Evolutionary conservation across 2,888 invertebrate species (phyloP).

Genomic region (Sturmia bella): DNA sequence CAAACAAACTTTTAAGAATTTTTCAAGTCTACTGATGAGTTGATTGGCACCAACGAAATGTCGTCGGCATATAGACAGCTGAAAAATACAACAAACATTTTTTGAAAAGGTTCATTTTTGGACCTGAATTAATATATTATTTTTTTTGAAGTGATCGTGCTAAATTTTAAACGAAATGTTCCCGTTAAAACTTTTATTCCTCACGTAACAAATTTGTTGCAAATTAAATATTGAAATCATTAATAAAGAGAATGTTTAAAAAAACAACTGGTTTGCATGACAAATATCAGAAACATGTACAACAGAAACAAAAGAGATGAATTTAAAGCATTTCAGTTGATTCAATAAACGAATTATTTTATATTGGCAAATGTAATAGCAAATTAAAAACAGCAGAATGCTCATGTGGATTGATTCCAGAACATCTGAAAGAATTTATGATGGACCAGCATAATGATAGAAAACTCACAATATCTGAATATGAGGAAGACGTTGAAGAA

Average conservation of each 20-base stretch:
- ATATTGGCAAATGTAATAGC: neutral
- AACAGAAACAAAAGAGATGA: conserved; percentile 25
- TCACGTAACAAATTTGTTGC: conserved; percentile 17
- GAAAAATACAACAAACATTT: too few relatives aligned
- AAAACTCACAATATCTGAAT: conserved; percentile 11
- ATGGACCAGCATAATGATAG: conserved; percentile 1
- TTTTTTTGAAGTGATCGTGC: too few relatives aligned
- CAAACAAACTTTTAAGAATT: too few relatives aligned
- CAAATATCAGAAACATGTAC: conserved; percentile 11
- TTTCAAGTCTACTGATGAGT: too few relatives aligned
- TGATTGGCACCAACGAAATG: too few relatives aligned
- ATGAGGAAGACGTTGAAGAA: conserved; percentile 14
- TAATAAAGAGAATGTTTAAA: conserved; percentile 26
- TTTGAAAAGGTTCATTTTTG: too few relatives aligned
- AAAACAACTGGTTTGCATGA: conserved; percentile 21
- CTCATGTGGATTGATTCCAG: too few relatives aligned
- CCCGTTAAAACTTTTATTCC: conserved; percentile 13
- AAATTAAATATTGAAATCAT: conserved; percentile 30
- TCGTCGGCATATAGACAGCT: too few relatives aligned
- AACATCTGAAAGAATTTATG: conserved; percentile 1
- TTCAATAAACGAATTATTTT: too few relatives aligned
- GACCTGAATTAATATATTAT: too few relatives aligned
- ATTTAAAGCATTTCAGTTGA: too few relatives aligned
- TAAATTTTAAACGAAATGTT: too few relatives aligned
- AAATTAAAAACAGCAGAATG: neutral